phyloP scores from a whole-genome alignment of 2,797 vertebrate species.

The Halcyon smyrnensis region DNA sequence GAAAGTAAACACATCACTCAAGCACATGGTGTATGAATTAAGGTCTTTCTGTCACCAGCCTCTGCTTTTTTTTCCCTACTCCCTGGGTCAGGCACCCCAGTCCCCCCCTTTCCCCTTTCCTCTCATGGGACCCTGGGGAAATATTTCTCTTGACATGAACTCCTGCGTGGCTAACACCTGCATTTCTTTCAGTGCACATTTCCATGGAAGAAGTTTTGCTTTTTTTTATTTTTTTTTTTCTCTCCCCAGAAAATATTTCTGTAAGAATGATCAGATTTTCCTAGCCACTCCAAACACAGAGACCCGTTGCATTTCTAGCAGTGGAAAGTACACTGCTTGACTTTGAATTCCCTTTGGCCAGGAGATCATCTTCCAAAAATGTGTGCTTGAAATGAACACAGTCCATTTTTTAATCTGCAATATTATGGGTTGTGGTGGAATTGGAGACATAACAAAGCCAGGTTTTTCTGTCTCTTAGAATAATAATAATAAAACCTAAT shows the following conservation, averaged over 20 bases:
- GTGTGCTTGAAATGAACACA: not conserved
- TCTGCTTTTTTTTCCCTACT: constrained; percentile 43
- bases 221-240: not conserved
- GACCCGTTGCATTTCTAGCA: constrained; percentile 34
- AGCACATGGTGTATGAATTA: constrained; percentile 71
- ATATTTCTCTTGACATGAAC: constrained; percentile 73
- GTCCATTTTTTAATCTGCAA: not conserved
- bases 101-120: constrained; percentile 61
- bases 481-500: not conserved
- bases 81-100: constrained; percentile 58
- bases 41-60: constrained; percentile 74
- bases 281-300: not conserved
- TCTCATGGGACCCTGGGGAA: constrained; percentile 73
- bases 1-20: constrained; percentile 78
- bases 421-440: not conserved
- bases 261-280: constrained; percentile 44
- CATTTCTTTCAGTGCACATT: constrained; percentile 55
- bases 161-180: constrained; percentile 70
- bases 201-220: not conserved
- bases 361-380: not conserved
- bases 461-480: not conserved
- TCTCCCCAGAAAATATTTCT: constrained; percentile 60
- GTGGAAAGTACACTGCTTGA: not conserved
- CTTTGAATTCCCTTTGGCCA: not conserved
- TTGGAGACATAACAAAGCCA: not conserved